Conservation (phyloP, 2,797 vertebrate species). For the Coilia nasus region DNA sequence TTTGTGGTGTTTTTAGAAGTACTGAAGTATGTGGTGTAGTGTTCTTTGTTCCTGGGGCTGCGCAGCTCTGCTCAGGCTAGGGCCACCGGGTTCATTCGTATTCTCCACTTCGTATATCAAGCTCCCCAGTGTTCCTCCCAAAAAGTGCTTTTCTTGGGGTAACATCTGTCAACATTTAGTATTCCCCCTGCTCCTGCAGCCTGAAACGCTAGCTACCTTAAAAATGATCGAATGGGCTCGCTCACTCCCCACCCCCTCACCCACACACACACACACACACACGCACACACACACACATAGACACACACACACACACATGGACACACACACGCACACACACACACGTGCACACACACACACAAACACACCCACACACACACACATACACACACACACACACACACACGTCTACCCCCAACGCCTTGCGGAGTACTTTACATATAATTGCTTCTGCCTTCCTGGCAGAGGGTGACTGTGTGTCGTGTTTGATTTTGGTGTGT, state of each 20-base stretch:
- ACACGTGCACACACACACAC: too few relatives aligned
- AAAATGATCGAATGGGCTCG: conserved; percentile 19
- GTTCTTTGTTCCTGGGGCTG: not conserved
- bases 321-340: too few relatives aligned
- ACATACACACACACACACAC: too few relatives aligned
- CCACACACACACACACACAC: not conserved
- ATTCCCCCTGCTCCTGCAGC: not conserved
- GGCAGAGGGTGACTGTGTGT: not conserved
- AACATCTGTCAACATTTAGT: conserved; percentile 41
- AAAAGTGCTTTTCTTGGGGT: not conserved
- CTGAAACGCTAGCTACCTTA: conserved; percentile 25
- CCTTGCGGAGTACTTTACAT: conserved; percentile 25
- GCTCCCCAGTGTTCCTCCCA: not conserved
- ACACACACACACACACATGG: too few relatives aligned
- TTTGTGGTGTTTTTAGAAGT: not conserved
- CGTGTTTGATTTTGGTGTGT: not conserved
- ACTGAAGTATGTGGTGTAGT: not conserved
- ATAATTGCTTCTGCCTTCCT: conserved; percentile 34
- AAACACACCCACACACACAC: too few relatives aligned
- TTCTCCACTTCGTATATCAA: not conserved
- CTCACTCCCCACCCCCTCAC: too few relatives aligned
- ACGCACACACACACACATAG: too few relatives aligned
- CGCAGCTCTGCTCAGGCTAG: too few relatives aligned
- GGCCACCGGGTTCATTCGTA: not conserved
- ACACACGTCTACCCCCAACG: not conserved